Evolutionary conservation across 2,113 vertebrate genomes (phyloP), one percentile per base, ranked within the genome.

Genomic region (Vulpes vulpes): DNA sequence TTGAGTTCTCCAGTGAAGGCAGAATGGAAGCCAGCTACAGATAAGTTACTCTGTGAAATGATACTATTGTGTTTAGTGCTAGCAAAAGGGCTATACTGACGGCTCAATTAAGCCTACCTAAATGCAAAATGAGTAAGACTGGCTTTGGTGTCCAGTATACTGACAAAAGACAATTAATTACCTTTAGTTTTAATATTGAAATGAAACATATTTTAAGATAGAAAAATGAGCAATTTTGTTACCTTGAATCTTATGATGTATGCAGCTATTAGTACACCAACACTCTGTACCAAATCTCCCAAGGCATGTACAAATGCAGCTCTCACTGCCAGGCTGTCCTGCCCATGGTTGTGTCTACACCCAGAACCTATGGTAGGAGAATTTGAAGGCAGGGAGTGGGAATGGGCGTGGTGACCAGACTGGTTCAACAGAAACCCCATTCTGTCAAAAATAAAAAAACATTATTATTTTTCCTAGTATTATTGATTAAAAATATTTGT

Each of bases 171-270:
- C 16, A 20, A 80, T 53, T 85, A 20, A 80, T 53, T 85, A 71
- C 15, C 79, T 94, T 93, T 80, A 92, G 9, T 71, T 76, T 94
- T 94, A 90, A 64, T 53, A 22, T 0, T 79, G 23, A 96, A 84
- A 87, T 94, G 76, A 32, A 91, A 67, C 79, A 51, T 51, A 22
- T 62, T 97, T 71, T 5, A 84, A 89, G 94, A 91, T 20, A 96
- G 76, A 78, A 95, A 91, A 91, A 89, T 6, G 3, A 82, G 49
- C 12, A 11, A 76, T 69, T 12, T 3, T 25, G 32, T 96, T 94
- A 99, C 99, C 99, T 99, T 99, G 64, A 99, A 99, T 88, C 99
- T 99, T 97, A 99, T 99, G 87, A 99, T 98, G 97, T 99, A 99
- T 0, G 99, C 99, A 23, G 99, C 99, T 14, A 99, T 98, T 1